Evolutionary conservation across 2,888 invertebrate genomes (phyloP).

Genomic region (Liopterus haemorrhoidalis): DNA sequence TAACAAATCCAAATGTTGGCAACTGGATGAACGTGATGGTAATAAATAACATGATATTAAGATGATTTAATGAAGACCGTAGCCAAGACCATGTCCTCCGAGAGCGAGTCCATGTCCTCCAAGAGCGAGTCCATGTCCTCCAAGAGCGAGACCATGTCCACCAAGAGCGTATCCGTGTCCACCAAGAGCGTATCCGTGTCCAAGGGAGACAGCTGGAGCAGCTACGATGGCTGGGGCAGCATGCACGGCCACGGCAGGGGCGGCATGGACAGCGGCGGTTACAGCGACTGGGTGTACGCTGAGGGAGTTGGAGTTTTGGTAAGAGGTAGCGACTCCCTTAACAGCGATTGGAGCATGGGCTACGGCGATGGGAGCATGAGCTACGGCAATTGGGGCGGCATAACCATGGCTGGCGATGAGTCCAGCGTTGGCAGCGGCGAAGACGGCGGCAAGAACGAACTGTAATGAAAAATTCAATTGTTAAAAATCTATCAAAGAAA

Average conservation of each 20-base stretch:
- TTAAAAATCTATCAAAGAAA: too few relatives aligned
- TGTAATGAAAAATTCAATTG: slow-evolving; percentile 37
- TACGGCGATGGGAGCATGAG: slow-evolving; percentile 28
- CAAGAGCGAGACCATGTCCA: too few relatives aligned
- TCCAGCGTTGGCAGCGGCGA: slow-evolving; percentile 45
- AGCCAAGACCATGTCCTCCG: slow-evolving; percentile 3
- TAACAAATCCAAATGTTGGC: slow-evolving; percentile 11
- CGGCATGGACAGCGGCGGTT: slow-evolving; percentile 15
- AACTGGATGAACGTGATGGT: slow-evolving; percentile 6
- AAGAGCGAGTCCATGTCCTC: slow-evolving; percentile 15
- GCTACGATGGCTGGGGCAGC: slow-evolving; percentile 24
- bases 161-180: too few relatives aligned
- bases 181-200: slow-evolving; percentile 19
- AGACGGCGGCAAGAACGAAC: slow-evolving; percentile 49
- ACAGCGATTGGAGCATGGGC: slow-evolving; percentile 38
- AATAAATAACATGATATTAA: slow-evolving; percentile 13
- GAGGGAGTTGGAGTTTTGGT: slow-evolving; percentile 24
- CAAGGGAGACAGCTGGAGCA: slow-evolving; percentile 22
- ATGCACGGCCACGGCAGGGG: slow-evolving; percentile 19
- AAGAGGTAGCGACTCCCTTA: slow-evolving; percentile 20
- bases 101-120: slow-evolving; percentile 1
- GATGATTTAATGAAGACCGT: too few relatives aligned
- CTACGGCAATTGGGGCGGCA: slow-evolving; percentile 14
- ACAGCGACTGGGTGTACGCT: slow-evolving; percentile 16
- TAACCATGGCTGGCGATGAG: slow-evolving; percentile 24